Conservation (phyloP, 2,888 invertebrate species). For the Leucozona laternaria region DNA sequence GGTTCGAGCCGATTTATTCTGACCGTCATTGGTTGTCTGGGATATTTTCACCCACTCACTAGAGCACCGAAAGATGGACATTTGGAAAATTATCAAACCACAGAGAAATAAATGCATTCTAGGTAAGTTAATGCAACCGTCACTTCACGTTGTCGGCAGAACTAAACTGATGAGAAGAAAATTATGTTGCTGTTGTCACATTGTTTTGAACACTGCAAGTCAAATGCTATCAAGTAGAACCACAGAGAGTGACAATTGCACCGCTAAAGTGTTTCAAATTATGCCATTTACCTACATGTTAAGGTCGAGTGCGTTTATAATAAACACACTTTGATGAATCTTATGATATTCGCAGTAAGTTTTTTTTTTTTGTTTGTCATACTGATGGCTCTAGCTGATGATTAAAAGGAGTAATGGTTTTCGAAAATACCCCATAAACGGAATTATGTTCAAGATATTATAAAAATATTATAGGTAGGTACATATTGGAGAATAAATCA, state of each 20-base stretch:
- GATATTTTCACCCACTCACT: slow-evolving; percentile 70
- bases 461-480: too few relatives aligned
- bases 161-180: slow-evolving; percentile 61
- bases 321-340: neutral
- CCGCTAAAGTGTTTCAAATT: slow-evolving; percentile 60
- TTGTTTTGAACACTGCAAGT: slow-evolving; percentile 34
- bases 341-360: neutral
- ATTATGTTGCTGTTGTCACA: slow-evolving; percentile 18
- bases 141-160: slow-evolving; percentile 10
- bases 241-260: slow-evolving; percentile 64
- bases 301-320: slow-evolving; percentile 53
- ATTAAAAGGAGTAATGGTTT: slow-evolving; percentile 46
- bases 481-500: too few relatives aligned
- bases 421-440: slow-evolving; percentile 17
- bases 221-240: slow-evolving; percentile 48
- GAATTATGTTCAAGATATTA: neutral
- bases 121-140: slow-evolving; percentile 29
- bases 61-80: slow-evolving; percentile 32
- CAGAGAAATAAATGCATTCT: slow-evolving; percentile 51
- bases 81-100: slow-evolving; percentile 25
- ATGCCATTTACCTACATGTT: slow-evolving; percentile 69
- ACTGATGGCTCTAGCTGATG: neutral
- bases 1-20: neutral
- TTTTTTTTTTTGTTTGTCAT: neutral
- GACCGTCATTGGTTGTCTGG: slow-evolving; percentile 24